These are phyloP conservation scores for Timema podura DNA, from an alignment of 2,888 invertebrate genomes.

Conservation along the genomic window DNA sequence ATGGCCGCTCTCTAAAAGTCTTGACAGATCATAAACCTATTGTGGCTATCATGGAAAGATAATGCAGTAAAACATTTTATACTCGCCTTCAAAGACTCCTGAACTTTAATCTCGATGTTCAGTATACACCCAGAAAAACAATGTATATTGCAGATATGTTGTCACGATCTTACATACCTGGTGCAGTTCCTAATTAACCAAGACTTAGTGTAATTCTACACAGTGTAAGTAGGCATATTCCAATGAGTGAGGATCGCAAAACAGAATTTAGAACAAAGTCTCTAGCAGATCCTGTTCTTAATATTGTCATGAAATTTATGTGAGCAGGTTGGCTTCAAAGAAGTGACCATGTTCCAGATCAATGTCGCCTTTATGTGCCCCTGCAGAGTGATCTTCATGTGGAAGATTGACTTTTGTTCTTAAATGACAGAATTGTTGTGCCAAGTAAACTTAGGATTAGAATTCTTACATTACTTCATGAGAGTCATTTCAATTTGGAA, in stretches of 20 bases:
- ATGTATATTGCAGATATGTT: not conserved
- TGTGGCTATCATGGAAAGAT: not conserved
- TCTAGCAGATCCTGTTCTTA: not conserved
- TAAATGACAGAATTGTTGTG: too few relatives aligned
- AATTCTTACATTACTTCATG: too few relatives aligned
- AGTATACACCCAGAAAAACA: not conserved
- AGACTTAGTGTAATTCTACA: not conserved
- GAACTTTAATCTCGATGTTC: not conserved
- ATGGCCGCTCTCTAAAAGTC: conserved; percentile 8
- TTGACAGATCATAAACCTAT: conserved; percentile 19
- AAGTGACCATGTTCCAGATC: not conserved
- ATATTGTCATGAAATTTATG: not conserved
- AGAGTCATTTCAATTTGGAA: too few relatives aligned
- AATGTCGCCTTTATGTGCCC: not conserved
- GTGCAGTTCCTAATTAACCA: not conserved
- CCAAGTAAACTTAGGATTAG: too few relatives aligned
- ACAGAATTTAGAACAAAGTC: not conserved
- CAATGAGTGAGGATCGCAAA: not conserved
- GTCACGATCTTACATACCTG: not conserved
- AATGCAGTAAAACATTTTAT: too few relatives aligned
- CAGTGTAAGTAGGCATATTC: not conserved
- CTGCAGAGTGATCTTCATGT: too few relatives aligned
- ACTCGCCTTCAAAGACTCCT: not conserved
- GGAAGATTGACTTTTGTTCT: too few relatives aligned
- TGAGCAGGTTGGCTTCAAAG: not conserved